Evolutionary conservation across 2,113 vertebrate genomes (phyloP).

Genomic region (Fulica atra): DNA sequence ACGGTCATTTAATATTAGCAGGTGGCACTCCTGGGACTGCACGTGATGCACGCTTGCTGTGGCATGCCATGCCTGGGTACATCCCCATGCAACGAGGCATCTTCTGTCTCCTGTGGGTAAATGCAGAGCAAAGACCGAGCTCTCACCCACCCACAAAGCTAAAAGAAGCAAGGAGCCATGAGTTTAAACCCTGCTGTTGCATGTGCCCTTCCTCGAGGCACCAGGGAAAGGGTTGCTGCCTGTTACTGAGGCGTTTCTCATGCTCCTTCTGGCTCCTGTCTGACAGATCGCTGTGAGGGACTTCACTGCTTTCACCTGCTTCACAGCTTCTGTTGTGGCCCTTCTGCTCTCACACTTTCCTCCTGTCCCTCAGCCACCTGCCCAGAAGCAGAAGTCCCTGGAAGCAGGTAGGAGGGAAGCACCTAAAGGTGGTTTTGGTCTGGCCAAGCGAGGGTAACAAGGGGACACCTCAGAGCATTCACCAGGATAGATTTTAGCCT

Average conservation of each 20-base stretch:
- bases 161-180: not conserved
- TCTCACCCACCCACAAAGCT: not conserved
- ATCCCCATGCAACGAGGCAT: not conserved
- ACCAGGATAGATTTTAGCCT: not conserved
- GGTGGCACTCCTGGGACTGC: not conserved
- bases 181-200: not conserved
- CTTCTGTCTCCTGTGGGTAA: not conserved
- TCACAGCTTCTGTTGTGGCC: not conserved
- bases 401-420: not conserved
- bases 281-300: not conserved
- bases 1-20: not conserved
- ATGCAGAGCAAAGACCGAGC: not conserved
- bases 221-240: fast-evolving
- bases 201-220: not conserved
- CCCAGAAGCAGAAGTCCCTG: not conserved
- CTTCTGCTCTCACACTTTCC: not conserved
- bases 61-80: not conserved
- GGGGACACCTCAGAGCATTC: not conserved
- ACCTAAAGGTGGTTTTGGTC: not conserved
- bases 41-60: fast-evolving
- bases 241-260: not conserved
- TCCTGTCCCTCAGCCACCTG: not conserved
- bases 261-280: not conserved
- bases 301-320: not conserved
- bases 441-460: too few relatives aligned